A percentile compares a stretch with the other conserved stretches of the same genome.
These are phyloP conservation scores for Neotoma lepida DNA, from an alignment of 2,113 vertebrate genomes.

Conservation along the genomic window DNA sequence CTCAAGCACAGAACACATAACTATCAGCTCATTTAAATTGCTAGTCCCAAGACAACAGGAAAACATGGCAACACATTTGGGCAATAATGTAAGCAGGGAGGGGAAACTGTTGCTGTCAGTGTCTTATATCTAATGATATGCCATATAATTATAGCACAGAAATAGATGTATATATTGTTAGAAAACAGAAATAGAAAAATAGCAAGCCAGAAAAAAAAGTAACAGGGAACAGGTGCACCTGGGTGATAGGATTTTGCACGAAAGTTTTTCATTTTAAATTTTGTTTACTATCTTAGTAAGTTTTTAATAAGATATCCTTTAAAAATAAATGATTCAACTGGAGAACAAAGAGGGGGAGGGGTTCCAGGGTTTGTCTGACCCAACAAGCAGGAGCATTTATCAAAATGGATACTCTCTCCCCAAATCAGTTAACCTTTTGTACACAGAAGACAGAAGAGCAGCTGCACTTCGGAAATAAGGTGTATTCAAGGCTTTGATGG, in stretches of 20 bases:
- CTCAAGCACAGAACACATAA: background rate
- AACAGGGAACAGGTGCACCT: background rate
- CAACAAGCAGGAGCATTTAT: background rate
- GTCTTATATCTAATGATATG: no score
- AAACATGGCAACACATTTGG: background rate
- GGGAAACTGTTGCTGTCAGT: background rate
- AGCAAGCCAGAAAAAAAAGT: background rate
- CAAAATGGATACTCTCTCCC: background rate
- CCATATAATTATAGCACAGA: background rate
- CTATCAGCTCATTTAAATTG: background rate
- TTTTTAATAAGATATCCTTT: background rate
- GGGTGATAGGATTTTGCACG: background rate
- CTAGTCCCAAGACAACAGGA: background rate
- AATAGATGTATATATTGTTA: background rate
- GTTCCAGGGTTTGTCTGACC: no score
- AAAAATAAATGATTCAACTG: background rate
- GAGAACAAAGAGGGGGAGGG: background rate
- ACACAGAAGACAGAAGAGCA: background rate
- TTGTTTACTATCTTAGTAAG: background rate
- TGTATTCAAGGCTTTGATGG: background rate
- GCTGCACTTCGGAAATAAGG: background rate
- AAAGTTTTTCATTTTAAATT: background rate
- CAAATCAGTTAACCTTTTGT: background rate
- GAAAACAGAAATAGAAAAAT: background rate
- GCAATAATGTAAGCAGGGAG: background rate